Base-by-base conservation (phyloP, 2,113 vertebrate genomes). In the Marmota monax region DNA sequence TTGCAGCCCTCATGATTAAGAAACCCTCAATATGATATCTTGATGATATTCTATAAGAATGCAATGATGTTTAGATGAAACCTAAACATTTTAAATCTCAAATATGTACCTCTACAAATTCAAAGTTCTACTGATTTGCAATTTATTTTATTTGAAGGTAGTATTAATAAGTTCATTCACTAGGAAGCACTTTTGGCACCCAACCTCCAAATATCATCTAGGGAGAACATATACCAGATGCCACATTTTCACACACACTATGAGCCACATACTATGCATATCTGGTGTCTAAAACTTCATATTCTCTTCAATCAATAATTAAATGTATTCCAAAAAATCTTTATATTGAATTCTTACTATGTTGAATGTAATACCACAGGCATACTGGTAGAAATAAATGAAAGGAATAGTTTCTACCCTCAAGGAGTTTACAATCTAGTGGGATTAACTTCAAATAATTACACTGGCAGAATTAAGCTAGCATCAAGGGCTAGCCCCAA, bases 141-240 rank as follows among this genome's bases (percentile, higher is more conserved):
- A 39, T 39, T 95, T 63, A 84, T 45, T 88, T 90, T 97, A 86
- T 65, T 74, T 86, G 4, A 39, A 90, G 13, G 13, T 56, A 69
- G 14, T 4, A 85, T 58, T 90, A 93, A 73, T 86, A 88, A 53
- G 29, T 86, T 92, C 53, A 18, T 76, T 72, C 58, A 90, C 17
- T 92, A 73, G 17, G 48, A 90, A 95, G 10, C 14, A 61, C 17
- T 69, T 45, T 22, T 80, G 42, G 12, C 4, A 88, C 12, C 34
- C 20, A 90, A 48, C 5, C 48, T 90, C 48, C 32, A 82, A 92
- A 92, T 45, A 79, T 4, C 25, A 74, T 7, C 0, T 25, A 8
- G 16, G 13, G 2, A 83, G 39, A 92, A 89, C 4, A 34, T 2
- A 78, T 34, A 67, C 13, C 29, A 82, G 22, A 83, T n/a, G 45